Conservation (phyloP, 2,888 invertebrate species). For the Hydrotaea cyrtoneurina region DNA sequence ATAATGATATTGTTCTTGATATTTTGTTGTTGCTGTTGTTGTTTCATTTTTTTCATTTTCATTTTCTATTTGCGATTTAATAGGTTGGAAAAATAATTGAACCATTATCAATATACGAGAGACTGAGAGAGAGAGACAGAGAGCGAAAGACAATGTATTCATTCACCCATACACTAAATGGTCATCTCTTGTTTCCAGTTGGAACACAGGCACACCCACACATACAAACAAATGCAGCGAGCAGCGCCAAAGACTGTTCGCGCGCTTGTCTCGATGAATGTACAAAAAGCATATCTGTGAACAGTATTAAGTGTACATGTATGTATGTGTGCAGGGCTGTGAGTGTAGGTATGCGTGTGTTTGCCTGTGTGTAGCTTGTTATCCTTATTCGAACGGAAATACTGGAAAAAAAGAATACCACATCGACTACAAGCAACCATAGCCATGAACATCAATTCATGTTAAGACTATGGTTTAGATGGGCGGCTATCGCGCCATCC, state of each 20-base stretch:
- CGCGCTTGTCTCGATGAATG: constrained; percentile 31
- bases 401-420: constrained; percentile 30
- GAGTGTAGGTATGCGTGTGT: not conserved
- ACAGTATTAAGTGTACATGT: constrained; percentile 5
- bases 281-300: constrained; percentile 10
- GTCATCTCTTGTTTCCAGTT: constrained; percentile 33
- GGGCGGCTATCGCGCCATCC: not conserved
- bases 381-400: constrained; percentile 30
- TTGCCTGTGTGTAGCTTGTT: constrained; percentile 17
- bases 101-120: constrained; percentile 76
- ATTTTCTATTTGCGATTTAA: constrained; percentile 84
- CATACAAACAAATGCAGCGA: not conserved
- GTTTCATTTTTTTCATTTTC: not conserved
- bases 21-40: not conserved
- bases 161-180: constrained; percentile 45
- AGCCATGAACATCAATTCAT: constrained; percentile 30
- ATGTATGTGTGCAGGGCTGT: not conserved
- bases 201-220: not conserved
- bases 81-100: constrained; percentile 91
- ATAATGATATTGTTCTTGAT: not conserved
- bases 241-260: constrained; percentile 2
- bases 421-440: constrained; percentile 15
- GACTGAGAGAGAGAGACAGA: not conserved
- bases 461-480: constrained; percentile 13
- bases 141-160: constrained; percentile 31